Conservation (phyloP, 2,113 vertebrate species). For the Strix uralensis region DNA sequence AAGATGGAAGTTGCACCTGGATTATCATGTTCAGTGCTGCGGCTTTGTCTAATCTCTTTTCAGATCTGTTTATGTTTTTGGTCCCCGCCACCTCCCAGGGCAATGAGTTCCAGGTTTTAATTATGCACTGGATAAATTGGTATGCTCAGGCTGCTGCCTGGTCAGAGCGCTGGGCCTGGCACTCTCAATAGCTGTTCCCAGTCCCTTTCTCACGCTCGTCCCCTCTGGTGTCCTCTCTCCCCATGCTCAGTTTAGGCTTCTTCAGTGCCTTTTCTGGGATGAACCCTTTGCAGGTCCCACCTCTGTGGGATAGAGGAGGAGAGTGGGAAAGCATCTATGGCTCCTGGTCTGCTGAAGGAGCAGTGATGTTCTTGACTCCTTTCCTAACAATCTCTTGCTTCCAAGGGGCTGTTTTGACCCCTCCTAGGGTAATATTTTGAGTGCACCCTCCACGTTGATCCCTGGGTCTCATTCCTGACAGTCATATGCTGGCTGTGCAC, state of each 20-base stretch:
- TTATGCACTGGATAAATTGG: background rate
- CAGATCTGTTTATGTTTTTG: background rate
- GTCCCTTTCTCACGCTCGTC: background rate
- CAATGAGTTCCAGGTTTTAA: background rate
- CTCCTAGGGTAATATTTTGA: background rate
- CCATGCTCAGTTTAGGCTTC: background rate
- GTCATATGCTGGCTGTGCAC: background rate
- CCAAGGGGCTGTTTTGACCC: background rate
- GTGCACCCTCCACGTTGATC: background rate
- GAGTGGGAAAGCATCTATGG: background rate
- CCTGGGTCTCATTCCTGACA: background rate
- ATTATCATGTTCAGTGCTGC: background rate
- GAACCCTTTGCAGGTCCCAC: background rate
- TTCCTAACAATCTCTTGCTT: background rate
- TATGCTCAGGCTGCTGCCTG: background rate
- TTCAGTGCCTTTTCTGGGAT: background rate
- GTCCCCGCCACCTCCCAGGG: background rate
- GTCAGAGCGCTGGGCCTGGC: rapidly evolving
- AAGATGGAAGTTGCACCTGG: background rate
- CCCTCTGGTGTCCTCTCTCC: background rate
- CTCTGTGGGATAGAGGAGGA: background rate
- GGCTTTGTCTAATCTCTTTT: background rate
- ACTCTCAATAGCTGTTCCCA: background rate
- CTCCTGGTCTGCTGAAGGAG: background rate
- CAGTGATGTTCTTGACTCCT: background rate